Base-by-base conservation (phyloP, 2,888 invertebrate genomes). In the Agriopis marginaria region DNA sequence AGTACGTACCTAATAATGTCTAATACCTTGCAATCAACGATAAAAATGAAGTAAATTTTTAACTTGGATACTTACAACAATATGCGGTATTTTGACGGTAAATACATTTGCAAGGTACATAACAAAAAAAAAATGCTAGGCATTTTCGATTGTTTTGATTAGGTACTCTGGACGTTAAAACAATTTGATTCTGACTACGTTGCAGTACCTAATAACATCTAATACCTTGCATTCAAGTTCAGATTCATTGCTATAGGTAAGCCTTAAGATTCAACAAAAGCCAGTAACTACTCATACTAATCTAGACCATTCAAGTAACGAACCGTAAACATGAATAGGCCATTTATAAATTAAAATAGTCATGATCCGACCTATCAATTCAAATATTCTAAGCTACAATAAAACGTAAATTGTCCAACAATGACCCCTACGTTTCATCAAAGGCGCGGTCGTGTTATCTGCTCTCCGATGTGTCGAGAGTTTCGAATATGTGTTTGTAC, bases 401-500 rank as follows among this genome's bases (percentile, higher is more conserved):
- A 71, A 70, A 73, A 71, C 56, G 39, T 72, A 63, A 73, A 72
- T 71, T 71, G 72, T 66, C 51, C 65, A 71, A 75, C 72, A 75
- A 50, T 70, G 75, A 66, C 44, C n/a, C 23, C 62, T 54, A 53
- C 53, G 53, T 44, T 65, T 66, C 65, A 68, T 73, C 70, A 72
- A 42, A 70, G 75, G 60, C 45, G 69, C 32, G 39, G 42, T 67
- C 76, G 73, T 84, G 84, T 80, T 85, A 84, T 83, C 84, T 84
- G 55, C 77, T 67, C 59, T 73, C 68, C 39, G 64, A 14, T 40
- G 63, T 69, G 66, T 82, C 86, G 32, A 93, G 82, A 1, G 89
- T 84, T 61, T 83, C 81, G 77, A 94, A 94, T 78, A 94, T 86
- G 79, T 93, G 84, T 64, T 89, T 90, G 84, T 92, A 94, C 89